Base-by-base conservation (phyloP, 1,140 invertebrate species). In the Lethrus apterus region DNA sequence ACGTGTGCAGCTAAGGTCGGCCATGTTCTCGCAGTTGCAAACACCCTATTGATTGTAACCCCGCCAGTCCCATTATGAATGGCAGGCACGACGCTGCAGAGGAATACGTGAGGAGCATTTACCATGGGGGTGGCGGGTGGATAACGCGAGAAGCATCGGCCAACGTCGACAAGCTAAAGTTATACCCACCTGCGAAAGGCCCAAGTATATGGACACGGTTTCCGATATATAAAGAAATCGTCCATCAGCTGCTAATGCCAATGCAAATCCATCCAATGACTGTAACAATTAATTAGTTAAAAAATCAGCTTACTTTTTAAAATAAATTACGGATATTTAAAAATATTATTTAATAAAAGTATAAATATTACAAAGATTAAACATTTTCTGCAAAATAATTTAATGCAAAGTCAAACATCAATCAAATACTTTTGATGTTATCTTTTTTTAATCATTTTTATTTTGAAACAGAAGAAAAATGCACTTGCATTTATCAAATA, bases 201-300 rank as follows among this genome's bases (percentile, higher is more conserved):
- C 94, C 66, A 98, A 80, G 76, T 98, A 97, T 70, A 98, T 97
- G 63, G 93, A 98, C 58, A 98, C 93, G 52, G 93, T 97, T 78
- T 97, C 93, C 52, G 93, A 97, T 75, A 98, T 95, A 76, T 98
- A 98, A 60, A 98, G 79, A 73, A 98, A 97, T 63, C 93, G 78
- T 51, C 93, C 94, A 73, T 98, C 93, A 56, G 89, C 87, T 23
- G 89, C 90, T 32, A 98, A 79, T 11, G 90, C 87, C 70, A 97
- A 83, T 50, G 91, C 92, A 71, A 98, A 98, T 19, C 94, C 94
- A 71, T 98, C 94, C 59, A 97, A 72, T 40, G 91, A 92, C 89
- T 96, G 78, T 62, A 79, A 80, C 60, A 64, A 64, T 72, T 60
- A 54, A 52, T 23, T 34, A 20, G 36, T 34, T 32, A 32, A 32